These are phyloP conservation scores for Pangasius krempfi DNA, from an alignment of 2,797 vertebrate genomes.

Conservation along the genomic window DNA sequence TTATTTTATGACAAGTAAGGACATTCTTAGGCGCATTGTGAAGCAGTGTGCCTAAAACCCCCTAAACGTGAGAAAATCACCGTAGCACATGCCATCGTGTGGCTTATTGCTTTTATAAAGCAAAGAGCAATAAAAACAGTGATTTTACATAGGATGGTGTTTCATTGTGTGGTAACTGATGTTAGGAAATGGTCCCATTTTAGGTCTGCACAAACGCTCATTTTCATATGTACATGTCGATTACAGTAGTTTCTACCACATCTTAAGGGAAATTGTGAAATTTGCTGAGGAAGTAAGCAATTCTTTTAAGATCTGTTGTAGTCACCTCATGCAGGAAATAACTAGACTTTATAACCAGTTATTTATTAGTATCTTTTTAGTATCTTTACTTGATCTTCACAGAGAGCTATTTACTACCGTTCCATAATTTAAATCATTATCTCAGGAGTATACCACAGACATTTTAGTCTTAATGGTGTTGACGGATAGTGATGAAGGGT, in stretches of 20 bases:
- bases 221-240: too few species aligned
- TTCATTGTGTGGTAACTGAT: background rate
- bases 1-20: background rate
- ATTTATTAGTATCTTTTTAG: too few species aligned
- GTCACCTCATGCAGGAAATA: background rate
- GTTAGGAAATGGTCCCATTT: background rate
- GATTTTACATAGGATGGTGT: background rate
- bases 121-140: background rate
- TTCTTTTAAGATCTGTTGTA: too few species aligned
- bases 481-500: background rate
- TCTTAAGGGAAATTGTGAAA: background rate
- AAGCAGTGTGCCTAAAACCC: background rate
- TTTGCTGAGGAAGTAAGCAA: background rate
- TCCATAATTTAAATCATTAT: background rate
- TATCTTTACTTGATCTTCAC: background rate
- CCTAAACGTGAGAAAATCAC: background rate
- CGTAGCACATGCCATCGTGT: background rate
- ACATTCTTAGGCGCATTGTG: background rate
- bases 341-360: background rate
- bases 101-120: background rate
- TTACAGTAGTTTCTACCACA: background rate
- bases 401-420: background rate
- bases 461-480: background rate
- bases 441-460: background rate
- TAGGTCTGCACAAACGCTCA: background rate